Percentiles rank a stretch among this genome's conserved stretches.
These are phyloP conservation scores for Ia io DNA, from an alignment of 2,113 vertebrate genomes.

Conservation along the genomic window DNA sequence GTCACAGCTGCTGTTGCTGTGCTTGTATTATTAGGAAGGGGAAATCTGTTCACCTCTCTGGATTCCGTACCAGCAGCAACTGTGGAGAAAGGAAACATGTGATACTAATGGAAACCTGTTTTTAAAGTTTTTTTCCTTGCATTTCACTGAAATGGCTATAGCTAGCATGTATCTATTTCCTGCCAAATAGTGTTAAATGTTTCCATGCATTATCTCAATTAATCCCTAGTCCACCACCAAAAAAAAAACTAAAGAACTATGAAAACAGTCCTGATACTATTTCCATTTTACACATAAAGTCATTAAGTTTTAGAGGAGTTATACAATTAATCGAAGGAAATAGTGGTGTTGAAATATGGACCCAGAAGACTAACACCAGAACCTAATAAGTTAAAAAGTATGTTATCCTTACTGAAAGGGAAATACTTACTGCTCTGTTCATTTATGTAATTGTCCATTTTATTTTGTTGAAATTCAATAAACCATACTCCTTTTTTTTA, in stretches of 20 bases:
- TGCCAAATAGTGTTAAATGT: not conserved
- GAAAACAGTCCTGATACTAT: not conserved
- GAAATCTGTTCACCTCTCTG: slow-evolving; percentile 54
- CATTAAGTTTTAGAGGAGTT: not conserved
- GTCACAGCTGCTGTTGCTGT: not conserved
- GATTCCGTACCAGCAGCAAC: slow-evolving; percentile 37
- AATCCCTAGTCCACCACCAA: not conserved
- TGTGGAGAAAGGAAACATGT: slow-evolving; percentile 50
- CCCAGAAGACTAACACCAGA: not conserved
- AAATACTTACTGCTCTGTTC: not conserved
- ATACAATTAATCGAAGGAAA: not conserved
- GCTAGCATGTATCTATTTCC: not conserved
- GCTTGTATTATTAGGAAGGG: not conserved
- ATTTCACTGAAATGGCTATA: not conserved
- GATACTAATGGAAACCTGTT: slow-evolving; percentile 14
- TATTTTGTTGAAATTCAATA: not conserved
- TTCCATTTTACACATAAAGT: not conserved
- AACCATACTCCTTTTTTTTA: not conserved
- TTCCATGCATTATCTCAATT: not conserved
- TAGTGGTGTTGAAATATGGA: not conserved
- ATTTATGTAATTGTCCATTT: not conserved
- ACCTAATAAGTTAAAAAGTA: not conserved
- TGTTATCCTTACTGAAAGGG: not conserved
- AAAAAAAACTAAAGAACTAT: not conserved
- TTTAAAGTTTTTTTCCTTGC: not conserved